These are phyloP conservation scores for Schizaphis graminum DNA, from an alignment of 2,888 invertebrate genomes.

Conservation along the genomic window DNA sequence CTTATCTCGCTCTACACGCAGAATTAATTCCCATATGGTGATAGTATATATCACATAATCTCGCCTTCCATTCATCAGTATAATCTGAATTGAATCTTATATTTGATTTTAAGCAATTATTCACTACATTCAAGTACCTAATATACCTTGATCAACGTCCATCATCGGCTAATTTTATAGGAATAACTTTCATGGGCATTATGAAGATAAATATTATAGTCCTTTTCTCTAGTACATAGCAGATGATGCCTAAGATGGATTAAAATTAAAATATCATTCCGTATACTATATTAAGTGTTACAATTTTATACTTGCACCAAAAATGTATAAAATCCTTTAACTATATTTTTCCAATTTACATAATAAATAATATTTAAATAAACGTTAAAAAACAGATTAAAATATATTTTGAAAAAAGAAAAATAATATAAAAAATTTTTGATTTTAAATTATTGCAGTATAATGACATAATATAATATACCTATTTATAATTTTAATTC, in stretches of 20 bases:
- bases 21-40: not conserved
- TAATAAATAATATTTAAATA: not conserved
- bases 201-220: not conserved
- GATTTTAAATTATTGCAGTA: not conserved
- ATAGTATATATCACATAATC: not conserved
- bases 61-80: not conserved
- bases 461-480: not conserved
- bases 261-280: not conserved
- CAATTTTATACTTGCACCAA: not conserved
- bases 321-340: not conserved
- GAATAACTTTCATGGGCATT: not conserved
- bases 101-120: not conserved
- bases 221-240: not conserved
- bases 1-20: not conserved
- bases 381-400: not conserved
- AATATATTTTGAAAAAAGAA: not conserved
- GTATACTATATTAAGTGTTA: not conserved
- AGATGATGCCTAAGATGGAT: not conserved
- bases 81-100: not conserved
- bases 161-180: not conserved
- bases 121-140: not conserved
- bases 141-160: not conserved
- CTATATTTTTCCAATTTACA: not conserved
- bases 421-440: not conserved
- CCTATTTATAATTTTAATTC: not conserved